Percentiles rank a stretch among this genome's conserved stretches.
These are phyloP conservation scores for Ursus arctos DNA, from an alignment of 2,113 vertebrate species.

Conservation along the genomic window DNA sequence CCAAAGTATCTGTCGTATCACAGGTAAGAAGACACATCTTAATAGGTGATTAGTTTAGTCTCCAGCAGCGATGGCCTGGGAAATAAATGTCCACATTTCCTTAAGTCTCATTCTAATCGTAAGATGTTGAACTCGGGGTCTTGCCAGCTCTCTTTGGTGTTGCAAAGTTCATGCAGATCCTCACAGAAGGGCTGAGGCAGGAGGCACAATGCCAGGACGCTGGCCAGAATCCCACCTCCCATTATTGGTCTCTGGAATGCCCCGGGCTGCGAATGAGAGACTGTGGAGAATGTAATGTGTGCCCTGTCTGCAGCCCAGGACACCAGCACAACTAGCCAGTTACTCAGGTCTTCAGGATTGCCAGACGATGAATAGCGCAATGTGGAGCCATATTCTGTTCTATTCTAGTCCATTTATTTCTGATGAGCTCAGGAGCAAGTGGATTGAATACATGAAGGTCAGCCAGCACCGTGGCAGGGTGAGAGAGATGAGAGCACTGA, in stretches of 20 bases:
- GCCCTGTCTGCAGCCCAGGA: slow-evolving; percentile 50
- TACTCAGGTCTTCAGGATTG: slow-evolving; percentile 32
- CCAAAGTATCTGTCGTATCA: not conserved
- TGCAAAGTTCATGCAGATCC: not conserved
- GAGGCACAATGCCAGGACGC: not conserved
- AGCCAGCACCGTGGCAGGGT: slow-evolving; percentile 46
- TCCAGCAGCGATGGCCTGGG: not conserved
- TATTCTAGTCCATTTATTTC: slow-evolving; percentile 75
- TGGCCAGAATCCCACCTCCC: not conserved
- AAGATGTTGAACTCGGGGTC: not conserved
- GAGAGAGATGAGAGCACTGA: not conserved
- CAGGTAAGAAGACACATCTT: not conserved
- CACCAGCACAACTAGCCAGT: slow-evolving; percentile 58
- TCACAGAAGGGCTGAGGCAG: not conserved
- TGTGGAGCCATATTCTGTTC: slow-evolving; percentile 41
- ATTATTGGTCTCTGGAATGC: slow-evolving; percentile 36
- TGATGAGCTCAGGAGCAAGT: slow-evolving; percentile 72
- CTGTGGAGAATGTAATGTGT: slow-evolving; percentile 63
- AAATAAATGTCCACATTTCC: not conserved
- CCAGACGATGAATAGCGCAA: slow-evolving; percentile 18
- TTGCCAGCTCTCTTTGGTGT: not conserved
- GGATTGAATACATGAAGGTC: slow-evolving; percentile 71
- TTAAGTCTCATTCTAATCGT: not conserved
- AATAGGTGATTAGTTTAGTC: not conserved
- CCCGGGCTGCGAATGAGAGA: slow-evolving; percentile 65